Base-by-base conservation (phyloP, 2,113 vertebrate species). In the Melanostigma gelatinosum region DNA sequence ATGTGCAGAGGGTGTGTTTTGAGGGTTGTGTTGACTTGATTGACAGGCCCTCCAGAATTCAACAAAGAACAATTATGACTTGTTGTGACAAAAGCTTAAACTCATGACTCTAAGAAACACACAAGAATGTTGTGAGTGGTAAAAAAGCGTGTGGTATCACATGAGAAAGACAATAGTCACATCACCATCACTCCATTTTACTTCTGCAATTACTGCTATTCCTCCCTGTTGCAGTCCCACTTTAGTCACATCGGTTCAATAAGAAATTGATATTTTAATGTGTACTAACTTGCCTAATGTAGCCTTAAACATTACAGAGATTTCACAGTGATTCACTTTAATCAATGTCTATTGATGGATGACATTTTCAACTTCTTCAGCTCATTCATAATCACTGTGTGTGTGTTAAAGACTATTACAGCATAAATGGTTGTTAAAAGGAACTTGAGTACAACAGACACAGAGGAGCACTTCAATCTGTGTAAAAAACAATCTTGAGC, bases 301-400 rank as follows among this genome's bases (percentile, higher is more conserved):
- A 34, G 40, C 48, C n/a, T 69, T 44, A 58, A 64, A 79, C 46
- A 58, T 52, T 10, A 50, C 8, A 32, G 29, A 22, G 78, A 78
- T 64, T 66, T 75, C 70, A 52, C 66, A 57, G 57, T 48, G 52
- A 67, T 46, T 76, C 11, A 16, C 40, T 72, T 75, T 72, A 72
- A 82, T 76, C 63, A 50, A 1, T 18, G 36, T 65, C 46, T 40
- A 38, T 55, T 72, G 38, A 71, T 65, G 34, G 42, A 38, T 18
- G 60, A 15, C 40, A 57, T 65, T 66, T 16, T 66, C 11, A 60
- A 72, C 67, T 60, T 60, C 36, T 52, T 27, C n/a, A 6, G 66
- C 42, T 87, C 66, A n/a, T 76, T 87, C 44, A 15, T 54, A 42
- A 80, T 62, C 71, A 85, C 52, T 77, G 27, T 32, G 78, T 77